Evolutionary conservation across 2,113 vertebrate genomes (phyloP).

Genomic region (Siniperca chuatsi): DNA sequence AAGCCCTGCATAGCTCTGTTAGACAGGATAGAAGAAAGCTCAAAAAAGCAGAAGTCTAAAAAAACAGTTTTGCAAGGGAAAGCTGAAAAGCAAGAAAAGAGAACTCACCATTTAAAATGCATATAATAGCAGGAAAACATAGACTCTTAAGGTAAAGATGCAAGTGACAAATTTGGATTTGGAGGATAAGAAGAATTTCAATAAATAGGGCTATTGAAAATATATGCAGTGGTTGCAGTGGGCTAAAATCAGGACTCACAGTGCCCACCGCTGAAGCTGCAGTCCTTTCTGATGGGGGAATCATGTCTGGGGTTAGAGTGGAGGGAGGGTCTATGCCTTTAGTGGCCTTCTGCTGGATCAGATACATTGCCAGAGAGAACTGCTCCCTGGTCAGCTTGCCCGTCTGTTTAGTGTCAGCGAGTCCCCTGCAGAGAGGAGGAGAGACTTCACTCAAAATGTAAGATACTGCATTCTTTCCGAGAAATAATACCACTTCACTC

Average conservation of each 20-base stretch:
- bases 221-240: not conserved
- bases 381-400: conserved; percentile 95
- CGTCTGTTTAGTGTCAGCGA: conserved; percentile 93
- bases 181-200: not conserved
- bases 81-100: conserved; percentile 12
- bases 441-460: not conserved
- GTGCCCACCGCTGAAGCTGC: conserved; percentile 67
- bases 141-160: not conserved
- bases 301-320: conserved; percentile 92
- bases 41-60: conserved; percentile 43
- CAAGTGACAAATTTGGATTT: conserved; percentile 9
- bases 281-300: conserved; percentile 93
- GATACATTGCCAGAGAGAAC: conserved; percentile 96
- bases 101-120: conserved; percentile 4
- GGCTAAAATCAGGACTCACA: conserved; percentile 81
- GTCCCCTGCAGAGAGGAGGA: conserved; percentile 84
- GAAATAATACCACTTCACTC: not conserved
- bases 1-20: conserved; percentile 84
- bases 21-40: conserved; percentile 55
- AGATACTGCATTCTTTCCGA: not conserved
- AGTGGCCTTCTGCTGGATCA: conserved; percentile 95
- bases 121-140: conserved; percentile 7
- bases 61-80: conserved; percentile 8
- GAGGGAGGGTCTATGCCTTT: conserved; percentile 94
- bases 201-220: not conserved